Conservation (phyloP, 2,113 vertebrate genomes). For the Hemichromis elongatus region DNA sequence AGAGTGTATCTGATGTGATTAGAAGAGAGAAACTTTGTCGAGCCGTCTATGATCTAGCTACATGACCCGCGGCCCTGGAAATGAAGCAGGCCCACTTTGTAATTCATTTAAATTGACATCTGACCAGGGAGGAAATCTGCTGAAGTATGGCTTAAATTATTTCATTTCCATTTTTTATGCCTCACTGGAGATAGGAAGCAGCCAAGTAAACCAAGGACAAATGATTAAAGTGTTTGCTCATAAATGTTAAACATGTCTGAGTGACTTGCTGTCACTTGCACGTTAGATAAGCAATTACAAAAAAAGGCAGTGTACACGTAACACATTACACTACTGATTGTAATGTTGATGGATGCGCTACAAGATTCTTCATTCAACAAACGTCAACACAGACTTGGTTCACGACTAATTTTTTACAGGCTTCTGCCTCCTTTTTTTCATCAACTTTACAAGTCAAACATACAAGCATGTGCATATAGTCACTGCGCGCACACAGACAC, state of each 20-base stretch:
- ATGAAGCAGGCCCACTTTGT: slow-evolving; percentile 52
- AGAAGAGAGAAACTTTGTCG: background rate
- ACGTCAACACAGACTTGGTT: slow-evolving; percentile 4
- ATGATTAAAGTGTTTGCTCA: slow-evolving; percentile 26
- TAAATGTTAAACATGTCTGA: slow-evolving; percentile 29
- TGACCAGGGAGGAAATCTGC: slow-evolving; percentile 58
- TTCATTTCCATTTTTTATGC: slow-evolving; percentile 64
- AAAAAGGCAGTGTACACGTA: slow-evolving; percentile 10
- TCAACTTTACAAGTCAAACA: background rate
- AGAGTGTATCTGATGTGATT: slow-evolving; percentile 52
- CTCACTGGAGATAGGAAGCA: slow-evolving; percentile 45
- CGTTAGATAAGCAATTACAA: slow-evolving; percentile 15
- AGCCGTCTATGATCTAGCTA: slow-evolving; percentile 11
- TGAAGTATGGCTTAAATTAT: slow-evolving; percentile 54
- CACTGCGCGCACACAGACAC: background rate
- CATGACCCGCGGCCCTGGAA: slow-evolving; percentile 61
- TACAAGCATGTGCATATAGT: background rate
- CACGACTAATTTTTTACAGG: slow-evolving; percentile 13
- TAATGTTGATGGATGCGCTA: slow-evolving; percentile 11
- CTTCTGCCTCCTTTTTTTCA: slow-evolving; percentile 2
- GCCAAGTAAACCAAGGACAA: slow-evolving; percentile 52
- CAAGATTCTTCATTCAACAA: slow-evolving; percentile 10
- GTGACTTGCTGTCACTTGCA: slow-evolving; percentile 3
- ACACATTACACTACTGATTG: background rate
- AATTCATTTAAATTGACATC: slow-evolving; percentile 60